Percentiles rank a stretch among this genome's conserved stretches.
phyloP scores from a whole-genome alignment of 2,113 vertebrate genomes.

The Corapipo altera region DNA sequence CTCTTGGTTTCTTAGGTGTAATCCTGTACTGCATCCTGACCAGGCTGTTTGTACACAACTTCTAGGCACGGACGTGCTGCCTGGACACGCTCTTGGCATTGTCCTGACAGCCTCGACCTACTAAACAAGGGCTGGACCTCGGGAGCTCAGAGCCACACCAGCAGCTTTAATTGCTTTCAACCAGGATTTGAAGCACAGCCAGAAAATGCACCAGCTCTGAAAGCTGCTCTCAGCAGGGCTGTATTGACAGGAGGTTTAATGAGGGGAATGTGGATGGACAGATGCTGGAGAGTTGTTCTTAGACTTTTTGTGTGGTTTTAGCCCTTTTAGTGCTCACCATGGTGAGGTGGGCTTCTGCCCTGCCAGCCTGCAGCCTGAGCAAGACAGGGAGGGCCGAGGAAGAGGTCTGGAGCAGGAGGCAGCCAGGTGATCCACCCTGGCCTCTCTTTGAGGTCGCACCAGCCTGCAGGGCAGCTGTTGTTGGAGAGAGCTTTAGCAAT shows the following conservation, averaged over 20 bases:
- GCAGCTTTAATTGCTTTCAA: neutral
- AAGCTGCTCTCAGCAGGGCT: neutral
- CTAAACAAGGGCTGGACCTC: neutral
- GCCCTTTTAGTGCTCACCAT: neutral
- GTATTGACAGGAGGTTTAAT: neutral
- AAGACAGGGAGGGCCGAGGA: neutral
- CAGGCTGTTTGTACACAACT: neutral
- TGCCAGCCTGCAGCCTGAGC: neutral
- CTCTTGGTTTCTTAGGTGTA: neutral
- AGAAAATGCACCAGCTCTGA: neutral
- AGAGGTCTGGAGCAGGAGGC: neutral
- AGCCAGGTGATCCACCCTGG: neutral
- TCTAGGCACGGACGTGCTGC: neutral
- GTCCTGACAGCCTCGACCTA: neutral
- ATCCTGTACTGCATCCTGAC: fast-evolving
- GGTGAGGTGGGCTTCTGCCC: neutral
- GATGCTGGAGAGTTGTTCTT: neutral
- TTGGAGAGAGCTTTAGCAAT: too few relatives aligned
- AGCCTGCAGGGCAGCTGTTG: neutral
- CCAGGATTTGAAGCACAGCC: neutral
- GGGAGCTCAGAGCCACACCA: neutral
- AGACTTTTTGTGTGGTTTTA: neutral
- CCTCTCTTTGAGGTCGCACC: neutral
- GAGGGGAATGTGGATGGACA: neutral
- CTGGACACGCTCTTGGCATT: fast-evolving